Evolutionary conservation across 2,888 invertebrate species (phyloP).

Genomic region (Phymatocera aterrima): DNA sequence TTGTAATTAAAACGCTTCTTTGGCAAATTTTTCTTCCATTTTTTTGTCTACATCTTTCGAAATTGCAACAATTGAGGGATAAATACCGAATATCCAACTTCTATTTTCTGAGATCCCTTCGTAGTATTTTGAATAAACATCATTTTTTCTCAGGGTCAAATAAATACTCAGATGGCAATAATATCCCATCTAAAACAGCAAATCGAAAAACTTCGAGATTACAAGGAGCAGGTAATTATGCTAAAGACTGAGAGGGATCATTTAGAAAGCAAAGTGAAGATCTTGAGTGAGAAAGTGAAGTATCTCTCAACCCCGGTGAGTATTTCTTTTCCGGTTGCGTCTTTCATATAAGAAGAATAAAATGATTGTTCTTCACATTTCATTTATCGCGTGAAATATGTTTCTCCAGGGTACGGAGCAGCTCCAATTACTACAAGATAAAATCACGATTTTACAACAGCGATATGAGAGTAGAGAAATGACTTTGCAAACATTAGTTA

Average conservation of each 20-base stretch:
- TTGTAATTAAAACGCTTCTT: slow-evolving; percentile 15
- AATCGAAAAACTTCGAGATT: slow-evolving; percentile 80
- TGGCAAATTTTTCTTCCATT: not conserved
- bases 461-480: slow-evolving; percentile 71
- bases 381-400: not conserved
- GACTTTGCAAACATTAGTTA: slow-evolving; percentile 69
- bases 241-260: slow-evolving; percentile 78
- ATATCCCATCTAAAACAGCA: slow-evolving; percentile 73
- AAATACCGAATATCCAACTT: slow-evolving; percentile 25
- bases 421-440: slow-evolving; percentile 68
- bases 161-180: slow-evolving; percentile 79
- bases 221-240: slow-evolving; percentile 78
- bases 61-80: slow-evolving; percentile 8
- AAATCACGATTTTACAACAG: slow-evolving; percentile 69
- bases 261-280: slow-evolving; percentile 74
- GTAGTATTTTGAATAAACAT: slow-evolving; percentile 41
- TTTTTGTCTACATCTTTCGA: slow-evolving; percentile 40
- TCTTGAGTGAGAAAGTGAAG: slow-evolving; percentile 69
- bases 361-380: not conserved
- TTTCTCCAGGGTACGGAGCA: slow-evolving; percentile 68
- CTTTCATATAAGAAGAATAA: not conserved
- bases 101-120: slow-evolving; percentile 40
- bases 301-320: slow-evolving; percentile 69
- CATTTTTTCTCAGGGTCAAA: slow-evolving; percentile 75
- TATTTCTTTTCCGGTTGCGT: slow-evolving; percentile 26